A percentile compares a stretch with the other conserved stretches of the same genome.
These are phyloP conservation scores for Ctenodactylus gundi DNA, from an alignment of 2,113 vertebrate genomes.

Conservation along the genomic window DNA sequence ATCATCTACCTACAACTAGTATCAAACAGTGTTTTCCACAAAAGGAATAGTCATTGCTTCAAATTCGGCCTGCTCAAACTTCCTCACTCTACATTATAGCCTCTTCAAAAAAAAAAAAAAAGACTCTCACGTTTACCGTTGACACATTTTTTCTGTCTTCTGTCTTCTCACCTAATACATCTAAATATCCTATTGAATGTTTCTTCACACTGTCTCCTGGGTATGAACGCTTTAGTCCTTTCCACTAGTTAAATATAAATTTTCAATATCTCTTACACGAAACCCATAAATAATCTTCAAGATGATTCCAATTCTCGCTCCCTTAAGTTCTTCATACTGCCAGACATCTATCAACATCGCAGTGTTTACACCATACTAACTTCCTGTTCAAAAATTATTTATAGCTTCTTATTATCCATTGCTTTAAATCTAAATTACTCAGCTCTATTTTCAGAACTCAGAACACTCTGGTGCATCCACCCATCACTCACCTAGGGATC, in stretches of 20 bases:
- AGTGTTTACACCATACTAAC: background rate
- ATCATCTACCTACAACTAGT: background rate
- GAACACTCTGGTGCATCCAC: background rate
- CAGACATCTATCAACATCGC: background rate
- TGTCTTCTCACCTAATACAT: background rate
- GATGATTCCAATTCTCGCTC: background rate
- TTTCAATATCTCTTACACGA: background rate
- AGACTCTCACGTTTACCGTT: background rate
- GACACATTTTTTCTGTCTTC: too few species aligned
- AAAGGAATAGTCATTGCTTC: background rate
- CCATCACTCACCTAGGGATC: background rate
- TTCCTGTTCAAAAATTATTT: background rate
- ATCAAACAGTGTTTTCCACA: constrained; percentile 1
- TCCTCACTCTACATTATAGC: background rate
- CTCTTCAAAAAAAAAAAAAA: background rate
- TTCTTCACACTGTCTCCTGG: constrained; percentile 2
- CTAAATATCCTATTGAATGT: background rate
- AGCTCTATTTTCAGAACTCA: background rate
- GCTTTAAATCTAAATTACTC: constrained; percentile 8
- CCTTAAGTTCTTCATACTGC: background rate
- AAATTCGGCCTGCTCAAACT: background rate
- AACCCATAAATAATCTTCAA: background rate
- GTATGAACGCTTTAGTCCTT: background rate
- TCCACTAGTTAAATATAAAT: background rate
- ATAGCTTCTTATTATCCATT: background rate